A percentile compares a stretch with the other conserved stretches of the same genome.
Conservation (phyloP, 2,797 vertebrate species). For the Rhabdomys pumilio region DNA sequence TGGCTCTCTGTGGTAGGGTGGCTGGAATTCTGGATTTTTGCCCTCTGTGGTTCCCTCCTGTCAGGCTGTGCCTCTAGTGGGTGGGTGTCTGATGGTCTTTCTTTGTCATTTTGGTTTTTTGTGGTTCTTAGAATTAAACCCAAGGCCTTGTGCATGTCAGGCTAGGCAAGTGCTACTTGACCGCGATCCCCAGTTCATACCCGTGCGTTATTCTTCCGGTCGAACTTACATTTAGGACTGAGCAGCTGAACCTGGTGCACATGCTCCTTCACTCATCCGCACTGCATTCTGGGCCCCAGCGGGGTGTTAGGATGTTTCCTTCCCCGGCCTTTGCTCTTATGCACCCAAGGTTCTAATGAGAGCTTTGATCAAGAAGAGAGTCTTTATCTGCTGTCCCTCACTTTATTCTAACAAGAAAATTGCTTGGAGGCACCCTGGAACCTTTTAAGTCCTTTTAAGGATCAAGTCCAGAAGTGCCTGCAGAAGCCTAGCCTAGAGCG, state of each 20-base stretch:
- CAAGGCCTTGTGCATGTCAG: neutral
- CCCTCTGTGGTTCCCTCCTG: neutral
- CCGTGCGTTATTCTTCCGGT: neutral
- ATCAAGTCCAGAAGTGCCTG: conserved; percentile 26
- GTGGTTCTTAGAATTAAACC: neutral
- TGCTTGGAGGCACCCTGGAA: neutral
- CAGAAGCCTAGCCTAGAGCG: neutral
- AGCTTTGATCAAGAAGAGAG: conserved; percentile 33
- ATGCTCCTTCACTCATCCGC: neutral
- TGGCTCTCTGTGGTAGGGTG: neutral
- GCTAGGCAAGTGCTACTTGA: neutral
- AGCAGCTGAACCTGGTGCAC: neutral
- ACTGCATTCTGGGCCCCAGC: neutral
- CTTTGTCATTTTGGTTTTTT: neutral
- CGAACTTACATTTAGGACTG: neutral
- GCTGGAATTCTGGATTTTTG: neutral
- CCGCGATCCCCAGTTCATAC: neutral
- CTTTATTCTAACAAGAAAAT: conserved; percentile 53
- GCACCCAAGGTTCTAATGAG: neutral
- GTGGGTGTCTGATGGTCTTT: neutral
- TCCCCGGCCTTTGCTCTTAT: neutral
- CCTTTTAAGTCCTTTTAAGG: neutral
- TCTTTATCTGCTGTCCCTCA: neutral
- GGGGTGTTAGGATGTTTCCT: neutral
- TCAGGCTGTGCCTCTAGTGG: neutral